Conservation (phyloP, 2,113 vertebrate genomes). For the Eurystomus gularis region DNA sequence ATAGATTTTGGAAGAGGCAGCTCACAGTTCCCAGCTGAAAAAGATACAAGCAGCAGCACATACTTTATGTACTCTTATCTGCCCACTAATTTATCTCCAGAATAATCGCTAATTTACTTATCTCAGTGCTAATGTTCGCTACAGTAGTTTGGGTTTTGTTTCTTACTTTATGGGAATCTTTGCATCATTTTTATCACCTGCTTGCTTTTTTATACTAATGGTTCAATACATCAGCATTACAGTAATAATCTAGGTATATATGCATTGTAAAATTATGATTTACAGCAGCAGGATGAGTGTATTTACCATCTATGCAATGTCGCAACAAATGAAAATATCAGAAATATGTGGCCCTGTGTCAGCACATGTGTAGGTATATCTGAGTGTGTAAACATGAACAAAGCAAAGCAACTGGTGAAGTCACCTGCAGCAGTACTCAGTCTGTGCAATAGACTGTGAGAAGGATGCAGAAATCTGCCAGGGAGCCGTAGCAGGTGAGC, state of each 20-base stretch:
- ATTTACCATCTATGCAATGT: not conserved
- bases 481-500: not conserved
- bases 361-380: not conserved
- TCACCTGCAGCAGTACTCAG: not conserved
- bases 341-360: not conserved
- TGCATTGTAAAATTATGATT: constrained; percentile 65
- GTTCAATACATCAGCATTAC: constrained; percentile 54
- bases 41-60: not conserved
- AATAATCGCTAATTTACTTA: constrained; percentile 71
- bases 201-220: constrained; percentile 68
- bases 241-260: constrained; percentile 62
- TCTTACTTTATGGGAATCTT: constrained; percentile 62
- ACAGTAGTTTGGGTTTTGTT: constrained; percentile 67
- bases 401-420: not conserved
- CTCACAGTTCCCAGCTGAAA: constrained; percentile 30
- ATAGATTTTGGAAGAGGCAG: not conserved
- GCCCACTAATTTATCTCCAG: constrained; percentile 55
- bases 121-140: constrained; percentile 63
- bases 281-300: constrained; percentile 36
- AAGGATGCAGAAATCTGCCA: not conserved
- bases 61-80: not conserved
- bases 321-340: constrained; percentile 35
- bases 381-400: not conserved
- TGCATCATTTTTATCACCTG: constrained; percentile 67
- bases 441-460: fast-evolving